Evolutionary conservation across 92 coral and sea anemone genomes (phyloP).

Genomic region (Porites evermanni): DNA sequence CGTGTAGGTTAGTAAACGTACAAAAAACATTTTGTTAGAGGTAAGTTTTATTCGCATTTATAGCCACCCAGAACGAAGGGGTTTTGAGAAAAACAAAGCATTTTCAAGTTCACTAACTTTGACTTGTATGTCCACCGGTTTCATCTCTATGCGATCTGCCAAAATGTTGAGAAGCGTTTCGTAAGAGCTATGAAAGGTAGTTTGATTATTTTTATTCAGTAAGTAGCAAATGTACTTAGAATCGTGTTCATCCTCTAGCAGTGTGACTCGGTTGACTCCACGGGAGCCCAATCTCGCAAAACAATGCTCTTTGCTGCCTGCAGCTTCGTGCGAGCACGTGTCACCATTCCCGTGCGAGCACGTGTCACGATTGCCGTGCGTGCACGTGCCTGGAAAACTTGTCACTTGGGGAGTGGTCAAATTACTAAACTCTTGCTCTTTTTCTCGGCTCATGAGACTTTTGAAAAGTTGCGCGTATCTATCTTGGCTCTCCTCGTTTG

Average conservation of each 20-base stretch:
- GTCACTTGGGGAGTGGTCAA: conserved; percentile 37
- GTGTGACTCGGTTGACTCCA: conserved; percentile 11
- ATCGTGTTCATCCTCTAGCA: background rate
- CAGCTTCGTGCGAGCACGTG: conserved; percentile 10
- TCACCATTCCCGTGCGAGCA: conserved; percentile 41
- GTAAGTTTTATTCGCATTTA: background rate
- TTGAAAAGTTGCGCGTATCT: conserved; percentile 53
- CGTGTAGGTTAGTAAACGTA: background rate
- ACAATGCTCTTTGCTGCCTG: conserved; percentile 12
- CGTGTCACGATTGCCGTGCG: conserved; percentile 18
- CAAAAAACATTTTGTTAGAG: background rate
- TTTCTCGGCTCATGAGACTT: conserved; percentile 51
- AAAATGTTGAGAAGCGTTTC: conserved; percentile 46
- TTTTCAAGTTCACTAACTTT: conserved; percentile 19
- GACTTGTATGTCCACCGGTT: conserved; percentile 7
- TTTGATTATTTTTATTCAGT: background rate
- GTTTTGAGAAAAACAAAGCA: background rate
- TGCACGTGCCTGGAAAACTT: conserved; percentile 71
- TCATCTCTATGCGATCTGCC: conserved; percentile 69
- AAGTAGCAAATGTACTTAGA: conserved; percentile 40
- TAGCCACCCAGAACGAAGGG: background rate
- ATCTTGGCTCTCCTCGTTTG: conserved; percentile 49
- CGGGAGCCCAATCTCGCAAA: conserved; percentile 33
- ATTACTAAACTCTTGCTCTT: background rate
- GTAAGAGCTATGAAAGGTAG: conserved; percentile 46